A percentile compares a stretch with the other conserved stretches of the same genome.
Evolutionary conservation across 2,888 invertebrate species (phyloP).

Genomic region (Pyrrhosoma nymphula): DNA sequence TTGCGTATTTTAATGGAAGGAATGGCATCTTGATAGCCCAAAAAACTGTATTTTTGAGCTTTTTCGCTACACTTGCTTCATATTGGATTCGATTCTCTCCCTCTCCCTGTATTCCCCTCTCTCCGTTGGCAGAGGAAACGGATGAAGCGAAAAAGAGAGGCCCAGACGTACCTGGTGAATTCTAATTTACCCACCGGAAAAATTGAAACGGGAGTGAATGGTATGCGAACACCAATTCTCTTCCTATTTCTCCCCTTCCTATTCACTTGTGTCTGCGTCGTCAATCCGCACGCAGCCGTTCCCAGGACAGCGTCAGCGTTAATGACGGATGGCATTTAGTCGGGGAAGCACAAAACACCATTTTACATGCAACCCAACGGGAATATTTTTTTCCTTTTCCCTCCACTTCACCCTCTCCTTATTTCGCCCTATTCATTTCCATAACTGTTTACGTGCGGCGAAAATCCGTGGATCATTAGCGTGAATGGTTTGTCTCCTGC

Average conservation of each 20-base stretch:
- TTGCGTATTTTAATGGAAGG: neutral
- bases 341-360: neutral
- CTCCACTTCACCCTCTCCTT: neutral
- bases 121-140: neutral
- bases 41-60: neutral
- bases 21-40: neutral
- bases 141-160: neutral
- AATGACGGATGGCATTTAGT: neutral
- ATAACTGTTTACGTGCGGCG: neutral
- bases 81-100: neutral
- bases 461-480: neutral
- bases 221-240: no score
- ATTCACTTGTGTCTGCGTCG: no score
- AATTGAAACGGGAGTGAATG: neutral
- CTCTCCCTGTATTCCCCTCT: neutral
- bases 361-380: neutral
- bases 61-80: neutral
- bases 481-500: neutral
- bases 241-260: no score
- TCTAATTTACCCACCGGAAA: neutral
- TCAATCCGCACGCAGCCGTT: neutral
- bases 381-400: neutral
- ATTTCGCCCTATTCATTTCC: neutral
- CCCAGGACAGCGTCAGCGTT: neutral
- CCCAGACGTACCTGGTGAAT: neutral